Evolutionary conservation across 2,888 invertebrate genomes (phyloP).

Genomic region (Perithous albicinctus): DNA sequence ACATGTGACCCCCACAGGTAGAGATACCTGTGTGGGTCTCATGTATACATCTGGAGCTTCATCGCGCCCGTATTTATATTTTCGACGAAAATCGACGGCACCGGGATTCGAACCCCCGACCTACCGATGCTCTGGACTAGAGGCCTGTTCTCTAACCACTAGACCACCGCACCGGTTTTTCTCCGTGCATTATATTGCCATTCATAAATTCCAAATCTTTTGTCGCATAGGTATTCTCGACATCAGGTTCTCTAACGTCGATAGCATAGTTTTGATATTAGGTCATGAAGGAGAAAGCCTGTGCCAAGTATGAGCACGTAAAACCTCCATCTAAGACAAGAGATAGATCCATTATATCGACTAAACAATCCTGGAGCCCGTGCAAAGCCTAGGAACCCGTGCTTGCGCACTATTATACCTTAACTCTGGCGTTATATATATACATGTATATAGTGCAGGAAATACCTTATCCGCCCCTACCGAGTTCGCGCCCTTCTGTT

Average conservation of each 20-base stretch:
- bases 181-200: neutral
- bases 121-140: no score
- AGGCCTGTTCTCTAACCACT: no score
- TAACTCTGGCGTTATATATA: conserved; percentile 65
- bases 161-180: no score
- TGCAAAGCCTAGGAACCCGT: conserved; percentile 61
- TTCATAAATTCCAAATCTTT: neutral
- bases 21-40: no score
- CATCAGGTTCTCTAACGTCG: neutral
- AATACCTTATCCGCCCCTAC: conserved; percentile 62
- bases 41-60: no score
- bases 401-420: conserved; percentile 63
- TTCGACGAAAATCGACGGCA: no score
- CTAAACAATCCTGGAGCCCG: conserved; percentile 70
- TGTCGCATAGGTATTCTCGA: conserved; percentile 5
- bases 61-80: no score
- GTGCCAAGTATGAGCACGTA: conserved; percentile 58
- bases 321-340: conserved; percentile 49
- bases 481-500: conserved; percentile 75
- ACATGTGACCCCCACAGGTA: no score
- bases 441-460: conserved; percentile 47
- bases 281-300: conserved; percentile 53
- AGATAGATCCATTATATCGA: conserved; percentile 72
- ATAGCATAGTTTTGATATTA: conserved; percentile 51
- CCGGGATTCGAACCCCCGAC: no score